phyloP scores from a whole-genome alignment of 2,113 vertebrate species.

The Propithecus coquereli region DNA sequence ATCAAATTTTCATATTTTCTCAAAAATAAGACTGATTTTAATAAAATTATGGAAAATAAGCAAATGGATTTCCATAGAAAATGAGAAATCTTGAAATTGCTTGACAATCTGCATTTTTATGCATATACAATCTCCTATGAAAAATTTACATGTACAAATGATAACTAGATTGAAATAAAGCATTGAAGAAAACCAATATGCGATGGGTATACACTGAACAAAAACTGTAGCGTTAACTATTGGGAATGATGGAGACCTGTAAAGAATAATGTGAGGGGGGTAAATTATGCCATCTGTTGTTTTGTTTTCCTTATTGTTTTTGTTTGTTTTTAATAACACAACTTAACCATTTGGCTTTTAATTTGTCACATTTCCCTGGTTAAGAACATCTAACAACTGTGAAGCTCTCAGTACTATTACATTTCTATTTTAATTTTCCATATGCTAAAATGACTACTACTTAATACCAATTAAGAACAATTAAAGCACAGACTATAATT shows the following conservation, averaged over 20 bases:
- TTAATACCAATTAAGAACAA: constrained; percentile 47
- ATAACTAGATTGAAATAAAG: background rate
- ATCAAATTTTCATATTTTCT: background rate
- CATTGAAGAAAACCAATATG: background rate
- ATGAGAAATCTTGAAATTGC: background rate
- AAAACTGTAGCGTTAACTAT: background rate
- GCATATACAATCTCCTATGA: background rate
- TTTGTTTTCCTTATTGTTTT: background rate
- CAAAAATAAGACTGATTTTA: background rate
- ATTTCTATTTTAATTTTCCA: constrained; percentile 55
- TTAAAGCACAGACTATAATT: constrained; percentile 57
- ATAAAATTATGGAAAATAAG: background rate
- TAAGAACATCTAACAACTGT: constrained; percentile 6
- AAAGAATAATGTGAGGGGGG: background rate
- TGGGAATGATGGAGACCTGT: background rate
- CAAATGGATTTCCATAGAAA: background rate
- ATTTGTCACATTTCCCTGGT: background rate
- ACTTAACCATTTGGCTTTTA: constrained; percentile 36
- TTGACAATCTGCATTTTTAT: background rate
- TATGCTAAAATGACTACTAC: constrained; percentile 46
- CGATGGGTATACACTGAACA: background rate
- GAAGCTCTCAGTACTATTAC: background rate
- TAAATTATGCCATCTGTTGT: background rate
- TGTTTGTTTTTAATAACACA: background rate
- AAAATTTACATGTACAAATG: background rate